Evolutionary conservation across 2,113 vertebrate species (phyloP), one percentile per base, ranked within the genome.

Genomic region (Sinocyclocheilus rhinocerous): DNA sequence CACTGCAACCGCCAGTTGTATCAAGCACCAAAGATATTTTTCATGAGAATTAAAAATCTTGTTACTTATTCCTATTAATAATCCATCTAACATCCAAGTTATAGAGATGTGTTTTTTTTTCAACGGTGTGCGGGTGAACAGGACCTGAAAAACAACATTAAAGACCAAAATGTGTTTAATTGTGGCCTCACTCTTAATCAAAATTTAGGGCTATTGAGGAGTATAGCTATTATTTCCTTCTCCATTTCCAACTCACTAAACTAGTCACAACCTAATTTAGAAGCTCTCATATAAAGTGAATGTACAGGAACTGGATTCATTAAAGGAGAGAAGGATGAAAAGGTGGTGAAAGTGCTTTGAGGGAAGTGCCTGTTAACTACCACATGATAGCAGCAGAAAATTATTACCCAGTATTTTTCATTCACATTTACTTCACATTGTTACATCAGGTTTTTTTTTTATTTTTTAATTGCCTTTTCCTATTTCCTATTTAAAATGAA

Each of bases 331-430:
- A 52, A 29, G 75, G 42, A 48, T 13, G 33, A 33, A 13, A 15
- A 48, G 11, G 12, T 57, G 85, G 39, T 45, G 11, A 69, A 50
- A 16, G 18, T 24, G 26, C 22, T 72, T 20, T 26, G n/a, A 45
- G 67, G 26, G 6, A 76, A 72, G 26, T 42, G 39, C 50, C 55
- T 3, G 16, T 9, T 76, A 33, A 84, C 9, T 26, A 39, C 36
- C 63, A 69, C 69, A 81, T 50, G n/a, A 55, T 15, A 36, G 26
- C 13, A 26, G 13, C 63, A 59, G 22, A 80, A 59, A 42, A 50
- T 73, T 45, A 72, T 73, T 80, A 63, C 57, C 9, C 13, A 48
- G 20, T 33, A 84, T 70, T 29, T 83, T 65, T 79, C 33, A 73
- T 75, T 73, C 20, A n/a, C 45, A 11, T 45, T 45, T 78, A n/a